phyloP scores from a whole-genome alignment of 2,797 vertebrate species.

The Phataginus tetradactyla region DNA sequence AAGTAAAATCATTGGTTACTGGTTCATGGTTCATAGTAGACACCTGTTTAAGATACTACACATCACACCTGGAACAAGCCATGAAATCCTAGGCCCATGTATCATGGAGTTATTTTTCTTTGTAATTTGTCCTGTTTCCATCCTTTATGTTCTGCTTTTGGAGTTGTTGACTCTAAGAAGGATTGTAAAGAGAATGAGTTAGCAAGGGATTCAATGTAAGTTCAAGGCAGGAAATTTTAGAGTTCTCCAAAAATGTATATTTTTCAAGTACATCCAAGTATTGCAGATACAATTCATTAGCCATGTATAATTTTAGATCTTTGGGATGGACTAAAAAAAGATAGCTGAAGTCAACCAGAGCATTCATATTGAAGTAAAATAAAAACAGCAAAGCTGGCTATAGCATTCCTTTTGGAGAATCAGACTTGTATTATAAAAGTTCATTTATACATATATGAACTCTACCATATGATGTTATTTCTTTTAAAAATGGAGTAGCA shows the following conservation, averaged over 20 bases:
- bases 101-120: not conserved
- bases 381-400: not conserved
- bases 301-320: not conserved
- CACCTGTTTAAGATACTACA: not conserved
- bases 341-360: not conserved
- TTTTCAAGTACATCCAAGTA: not conserved
- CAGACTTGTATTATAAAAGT: not conserved
- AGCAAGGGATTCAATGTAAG: not conserved
- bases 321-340: not conserved
- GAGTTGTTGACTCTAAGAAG: not conserved
- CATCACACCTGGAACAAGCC: not conserved
- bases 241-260: not conserved
- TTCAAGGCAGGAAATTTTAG: not conserved
- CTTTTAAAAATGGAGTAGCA: not conserved
- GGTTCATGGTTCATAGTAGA: not conserved
- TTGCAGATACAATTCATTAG: constrained; percentile 12
- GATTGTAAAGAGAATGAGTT: not conserved
- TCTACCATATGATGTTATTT: not conserved
- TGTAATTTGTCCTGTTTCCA: not conserved
- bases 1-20: not conserved
- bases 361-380: not conserved
- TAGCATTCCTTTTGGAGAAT: not conserved
- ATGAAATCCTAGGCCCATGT: not conserved
- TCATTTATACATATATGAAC: not conserved
- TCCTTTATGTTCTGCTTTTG: not conserved